A percentile compares a stretch with the other conserved stretches of the same genome.
Conservation (phyloP, 2,888 invertebrate genomes). For the Helicoverpa assulta region DNA sequence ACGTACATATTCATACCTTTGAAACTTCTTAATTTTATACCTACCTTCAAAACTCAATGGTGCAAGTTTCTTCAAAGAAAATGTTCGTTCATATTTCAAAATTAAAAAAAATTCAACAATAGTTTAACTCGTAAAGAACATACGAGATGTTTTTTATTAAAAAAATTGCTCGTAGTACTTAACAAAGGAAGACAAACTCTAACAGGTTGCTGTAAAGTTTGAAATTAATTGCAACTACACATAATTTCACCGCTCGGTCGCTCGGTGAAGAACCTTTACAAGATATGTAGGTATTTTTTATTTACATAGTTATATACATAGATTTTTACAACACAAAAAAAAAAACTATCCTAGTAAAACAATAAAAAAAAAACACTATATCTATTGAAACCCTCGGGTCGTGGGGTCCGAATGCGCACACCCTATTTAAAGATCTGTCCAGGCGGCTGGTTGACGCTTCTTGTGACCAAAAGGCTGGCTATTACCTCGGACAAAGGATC, state of each 20-base stretch:
- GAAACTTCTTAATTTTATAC: neutral
- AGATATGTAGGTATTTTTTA: too few species aligned
- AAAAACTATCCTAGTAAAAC: too few species aligned
- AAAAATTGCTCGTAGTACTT: conserved; percentile 19
- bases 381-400: too few species aligned
- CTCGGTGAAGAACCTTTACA: neutral
- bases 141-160: conserved; percentile 18
- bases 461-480: too few species aligned
- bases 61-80: conserved; percentile 12
- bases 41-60: neutral
- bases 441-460: too few species aligned
- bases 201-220: neutral
- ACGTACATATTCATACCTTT: too few species aligned
- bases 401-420: too few species aligned
- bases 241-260: neutral
- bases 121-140: conserved; percentile 12
- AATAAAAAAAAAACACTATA: too few species aligned
- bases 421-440: too few species aligned
- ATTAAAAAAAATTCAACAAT: conserved; percentile 30
- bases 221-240: neutral
- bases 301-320: too few species aligned
- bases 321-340: too few species aligned
- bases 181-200: conserved; percentile 5
- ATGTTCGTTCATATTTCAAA: neutral
- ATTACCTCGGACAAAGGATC: too few species aligned